phyloP scores from a whole-genome alignment of 2,113 vertebrate species.

The Penelope pileata region DNA sequence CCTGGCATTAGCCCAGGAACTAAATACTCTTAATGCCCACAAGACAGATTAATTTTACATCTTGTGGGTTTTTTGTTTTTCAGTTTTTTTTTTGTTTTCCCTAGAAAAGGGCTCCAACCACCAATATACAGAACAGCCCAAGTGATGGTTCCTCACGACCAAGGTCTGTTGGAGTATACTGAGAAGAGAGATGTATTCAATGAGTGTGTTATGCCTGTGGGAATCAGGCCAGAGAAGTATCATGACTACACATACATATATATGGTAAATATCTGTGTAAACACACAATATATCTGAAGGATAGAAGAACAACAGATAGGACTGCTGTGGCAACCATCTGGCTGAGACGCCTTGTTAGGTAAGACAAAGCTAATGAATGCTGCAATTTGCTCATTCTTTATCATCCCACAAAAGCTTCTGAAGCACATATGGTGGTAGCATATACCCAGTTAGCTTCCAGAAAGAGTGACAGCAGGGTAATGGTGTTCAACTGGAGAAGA shows the following conservation, averaged over 20 bases:
- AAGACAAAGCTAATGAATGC: background rate
- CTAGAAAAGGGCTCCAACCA: background rate
- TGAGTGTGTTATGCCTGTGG: accelerated
- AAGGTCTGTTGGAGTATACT: background rate
- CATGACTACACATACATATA: background rate
- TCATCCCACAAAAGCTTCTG: background rate
- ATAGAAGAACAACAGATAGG: accelerated
- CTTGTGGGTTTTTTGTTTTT: too few relatives aligned
- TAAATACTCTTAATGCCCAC: background rate
- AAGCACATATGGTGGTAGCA: background rate
- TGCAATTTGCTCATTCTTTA: accelerated
- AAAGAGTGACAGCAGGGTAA: accelerated
- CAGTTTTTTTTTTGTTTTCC: too few relatives aligned
- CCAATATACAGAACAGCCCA: background rate
- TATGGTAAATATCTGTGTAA: background rate
- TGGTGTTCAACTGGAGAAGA: background rate
- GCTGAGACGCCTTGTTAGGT: background rate
- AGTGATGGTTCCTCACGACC: background rate
- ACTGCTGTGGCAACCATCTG: background rate
- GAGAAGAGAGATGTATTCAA: background rate
- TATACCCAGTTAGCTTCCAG: background rate
- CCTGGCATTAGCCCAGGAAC: background rate
- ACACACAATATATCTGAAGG: background rate
- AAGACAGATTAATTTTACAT: background rate
- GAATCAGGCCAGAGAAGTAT: background rate